Evolutionary conservation across 2,888 invertebrate genomes (phyloP).

Genomic region (Prenolepis imparis): DNA sequence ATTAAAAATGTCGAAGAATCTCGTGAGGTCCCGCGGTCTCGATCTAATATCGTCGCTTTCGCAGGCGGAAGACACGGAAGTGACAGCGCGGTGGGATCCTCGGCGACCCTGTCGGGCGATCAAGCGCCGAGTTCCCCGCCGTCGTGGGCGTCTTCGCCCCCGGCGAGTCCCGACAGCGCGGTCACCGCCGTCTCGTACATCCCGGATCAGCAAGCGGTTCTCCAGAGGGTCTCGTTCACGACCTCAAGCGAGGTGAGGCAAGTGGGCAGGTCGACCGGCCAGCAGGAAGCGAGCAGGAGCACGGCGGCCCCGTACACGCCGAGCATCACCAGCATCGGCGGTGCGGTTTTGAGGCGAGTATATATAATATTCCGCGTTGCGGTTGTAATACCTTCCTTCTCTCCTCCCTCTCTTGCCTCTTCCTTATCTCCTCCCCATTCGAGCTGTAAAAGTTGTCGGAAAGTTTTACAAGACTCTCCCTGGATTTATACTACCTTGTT

Average conservation of each 20-base stretch:
- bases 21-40: neutral
- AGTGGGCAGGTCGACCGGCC: conserved; percentile 81
- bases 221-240: conserved; percentile 89
- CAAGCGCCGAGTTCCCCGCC: conserved; percentile 88
- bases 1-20: neutral
- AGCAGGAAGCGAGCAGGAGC: conserved; percentile 78
- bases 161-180: conserved; percentile 88
- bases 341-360: conserved; percentile 88
- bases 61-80: conserved; percentile 86
- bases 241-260: conserved; percentile 88
- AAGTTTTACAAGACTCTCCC: neutral
- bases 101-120: conserved; percentile 87
- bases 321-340: conserved; percentile 90
- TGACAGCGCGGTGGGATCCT: conserved; percentile 91
- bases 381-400: neutral
- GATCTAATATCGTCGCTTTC: conserved; percentile 60
- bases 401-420: too few relatives aligned
- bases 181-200: conserved; percentile 87
- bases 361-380: neutral
- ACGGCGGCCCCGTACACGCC: conserved; percentile 85
- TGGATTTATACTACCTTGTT: neutral
- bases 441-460: neutral
- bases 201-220: conserved; percentile 86
- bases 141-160: conserved; percentile 88
- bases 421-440: neutral